Evolutionary conservation across 2,113 vertebrate genomes (phyloP).

Genomic region (Toxotes jaculatrix): DNA sequence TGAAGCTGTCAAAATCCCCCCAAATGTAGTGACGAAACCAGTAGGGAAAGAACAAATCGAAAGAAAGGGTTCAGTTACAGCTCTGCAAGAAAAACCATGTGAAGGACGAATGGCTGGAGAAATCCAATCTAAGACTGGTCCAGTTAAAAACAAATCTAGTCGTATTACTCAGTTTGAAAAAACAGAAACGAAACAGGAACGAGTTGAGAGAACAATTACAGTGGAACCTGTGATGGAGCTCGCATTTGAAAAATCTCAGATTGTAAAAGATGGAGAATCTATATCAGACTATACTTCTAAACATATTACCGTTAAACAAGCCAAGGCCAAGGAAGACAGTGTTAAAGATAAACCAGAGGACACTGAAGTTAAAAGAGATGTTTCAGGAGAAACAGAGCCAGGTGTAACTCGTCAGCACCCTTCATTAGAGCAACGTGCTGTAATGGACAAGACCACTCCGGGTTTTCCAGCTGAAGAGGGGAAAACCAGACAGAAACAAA

Average conservation of each 20-base stretch:
- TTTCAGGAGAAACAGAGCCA: background rate
- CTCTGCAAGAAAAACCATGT: background rate
- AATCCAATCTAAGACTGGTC: conserved; percentile 2
- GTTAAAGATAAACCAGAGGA: background rate
- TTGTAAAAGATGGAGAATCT: conserved; percentile 3
- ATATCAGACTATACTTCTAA: background rate
- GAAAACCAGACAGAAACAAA: background rate
- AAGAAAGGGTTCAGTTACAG: background rate
- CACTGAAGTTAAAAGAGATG: background rate
- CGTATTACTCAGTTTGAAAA: conserved; percentile 15
- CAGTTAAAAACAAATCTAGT: conserved; percentile 24
- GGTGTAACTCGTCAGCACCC: background rate
- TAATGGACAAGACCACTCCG: background rate
- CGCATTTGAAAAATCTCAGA: background rate
- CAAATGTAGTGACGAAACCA: background rate
- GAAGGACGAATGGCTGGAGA: background rate
- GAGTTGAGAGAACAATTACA: background rate
- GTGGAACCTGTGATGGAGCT: background rate
- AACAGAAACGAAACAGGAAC: conserved; percentile 18
- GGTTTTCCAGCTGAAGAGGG: background rate
- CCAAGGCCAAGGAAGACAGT: background rate
- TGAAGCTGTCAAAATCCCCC: background rate
- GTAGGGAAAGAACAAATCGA: background rate
- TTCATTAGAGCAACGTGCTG: background rate
- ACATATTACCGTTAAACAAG: background rate